Evolutionary conservation across 2,113 vertebrate genomes (phyloP), one percentile per base, ranked within the genome.

Genomic region (Cyanoderma ruficeps): DNA sequence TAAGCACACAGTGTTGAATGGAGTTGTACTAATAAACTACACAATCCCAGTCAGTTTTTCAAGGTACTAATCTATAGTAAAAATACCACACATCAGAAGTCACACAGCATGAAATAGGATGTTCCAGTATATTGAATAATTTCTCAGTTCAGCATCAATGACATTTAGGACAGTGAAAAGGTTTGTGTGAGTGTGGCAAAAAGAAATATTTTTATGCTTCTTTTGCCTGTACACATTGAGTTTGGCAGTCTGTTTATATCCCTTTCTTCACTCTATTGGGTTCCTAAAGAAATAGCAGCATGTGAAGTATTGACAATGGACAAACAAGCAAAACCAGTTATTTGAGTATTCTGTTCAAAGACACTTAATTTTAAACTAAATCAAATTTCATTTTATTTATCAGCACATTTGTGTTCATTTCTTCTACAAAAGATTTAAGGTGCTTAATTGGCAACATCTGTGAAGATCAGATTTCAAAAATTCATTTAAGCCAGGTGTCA

Each of bases 101-200:
- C 90, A 77, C 84, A 67, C 14, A 90, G 67, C 87, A 83, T 93
- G 93, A 95, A 93, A 96, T 88, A 93, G 64, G 59, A 81, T 95
- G 79, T 92, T 96, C 90, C 78, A 86, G 50, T 63, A 46, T 77
- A 77, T 63, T 67, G 78, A 88, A 41, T 72, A 9, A 74, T 77
- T 91, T 86, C 35, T 93, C 67, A 65, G 28, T 72, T 72, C n/a
- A 76, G 61, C 42, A 76, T 67, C 75, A 77, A 35, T 90, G 82
- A 74, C 82, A 91, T 94, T 90, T 85, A 80, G 35, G 90, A 77
- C 47, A 88, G 39, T 37, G 63, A 60, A 87, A 87, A 85, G 24
- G 33, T 63, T 68, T 83, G 28, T 87, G 14, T 60, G 23, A 68
- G 4, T 74, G 39, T 74, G 35, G 47, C 16, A 82, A 93, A 89